These are phyloP conservation scores for Rhodophaea formosa DNA, from an alignment of 2,888 invertebrate species.

Conservation along the genomic window DNA sequence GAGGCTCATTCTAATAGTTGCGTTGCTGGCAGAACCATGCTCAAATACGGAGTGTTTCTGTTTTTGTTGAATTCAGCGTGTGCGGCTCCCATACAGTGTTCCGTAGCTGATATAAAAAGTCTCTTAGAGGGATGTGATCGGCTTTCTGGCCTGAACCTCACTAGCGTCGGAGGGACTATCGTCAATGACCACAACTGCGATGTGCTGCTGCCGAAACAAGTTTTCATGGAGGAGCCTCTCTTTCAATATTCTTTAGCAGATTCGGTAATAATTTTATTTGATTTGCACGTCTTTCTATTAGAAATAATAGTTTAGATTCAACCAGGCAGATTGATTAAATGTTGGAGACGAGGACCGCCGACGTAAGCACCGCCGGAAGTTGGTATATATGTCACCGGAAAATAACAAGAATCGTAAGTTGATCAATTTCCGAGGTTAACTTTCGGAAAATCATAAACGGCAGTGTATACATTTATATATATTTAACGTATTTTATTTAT, in stretches of 20 bases:
- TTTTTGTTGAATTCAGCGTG: constrained; percentile 32
- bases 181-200: constrained; percentile 75
- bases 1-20: neutral
- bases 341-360: no score
- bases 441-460: no score
- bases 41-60: constrained; percentile 22
- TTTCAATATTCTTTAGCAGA: constrained; percentile 63
- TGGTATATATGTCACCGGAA: no score
- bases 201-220: constrained; percentile 69
- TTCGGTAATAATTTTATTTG: constrained; percentile 44
- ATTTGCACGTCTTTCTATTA: neutral
- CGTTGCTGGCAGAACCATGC: constrained; percentile 3
- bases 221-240: constrained; percentile 70
- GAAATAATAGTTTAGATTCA: no score
- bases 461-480: no score
- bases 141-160: constrained; percentile 63
- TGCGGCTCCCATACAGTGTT: constrained; percentile 44
- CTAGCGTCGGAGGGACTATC: constrained; percentile 67
- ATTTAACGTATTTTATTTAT: no score
- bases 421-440: no score
- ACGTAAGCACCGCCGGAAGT: no score
- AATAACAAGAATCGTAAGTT: no score
- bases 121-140: constrained; percentile 68
- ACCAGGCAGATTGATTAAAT: no score
- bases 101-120: constrained; percentile 57